A percentile compares a stretch with the other conserved stretches of the same genome.
Conservation (phyloP, 1,140 invertebrate genomes). For the Cotesia vestalis region DNA sequence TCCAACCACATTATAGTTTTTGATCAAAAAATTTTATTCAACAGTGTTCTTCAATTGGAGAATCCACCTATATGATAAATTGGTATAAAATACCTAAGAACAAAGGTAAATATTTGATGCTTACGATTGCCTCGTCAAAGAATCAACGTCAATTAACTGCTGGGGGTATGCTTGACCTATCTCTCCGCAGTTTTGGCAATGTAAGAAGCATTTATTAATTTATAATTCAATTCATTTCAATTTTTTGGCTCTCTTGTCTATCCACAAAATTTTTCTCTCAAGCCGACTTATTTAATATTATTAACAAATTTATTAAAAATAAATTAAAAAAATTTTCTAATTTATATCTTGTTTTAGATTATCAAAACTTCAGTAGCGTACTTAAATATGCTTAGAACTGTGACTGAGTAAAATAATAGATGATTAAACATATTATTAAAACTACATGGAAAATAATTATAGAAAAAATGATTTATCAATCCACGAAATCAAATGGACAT, state of each 20-base stretch:
- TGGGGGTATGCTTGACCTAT: slow-evolving; percentile 30
- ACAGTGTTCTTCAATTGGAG: slow-evolving; percentile 39
- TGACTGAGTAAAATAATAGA: too few species aligned
- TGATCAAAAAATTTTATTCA: background rate
- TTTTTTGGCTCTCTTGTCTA: background rate
- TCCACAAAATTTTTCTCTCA: background rate
- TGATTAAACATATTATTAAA: too few species aligned
- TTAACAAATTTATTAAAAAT: background rate
- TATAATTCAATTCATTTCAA: background rate
- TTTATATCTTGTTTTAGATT: slow-evolving; percentile 17
- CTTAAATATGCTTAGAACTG: slow-evolving; percentile 17
- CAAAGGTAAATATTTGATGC: slow-evolving; percentile 25
- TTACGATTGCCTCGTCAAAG: slow-evolving; percentile 39
- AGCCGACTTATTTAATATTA: background rate
- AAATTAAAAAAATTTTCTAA: too few species aligned
- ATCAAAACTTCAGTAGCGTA: slow-evolving; percentile 28
- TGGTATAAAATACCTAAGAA: slow-evolving; percentile 42
- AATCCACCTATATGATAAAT: slow-evolving; percentile 39
- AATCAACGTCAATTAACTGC: slow-evolving; percentile 21
- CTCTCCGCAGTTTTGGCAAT: slow-evolving; percentile 16
- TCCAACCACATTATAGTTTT: background rate
- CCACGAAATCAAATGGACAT: too few species aligned
- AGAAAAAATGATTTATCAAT: too few species aligned
- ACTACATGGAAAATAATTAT: too few species aligned
- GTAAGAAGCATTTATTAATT: slow-evolving; percentile 14